A percentile compares a stretch with the other conserved stretches of the same genome.
These are phyloP conservation scores for Patella ulyssiponensis DNA, from an alignment of 2,888 invertebrate species.

Conservation along the genomic window DNA sequence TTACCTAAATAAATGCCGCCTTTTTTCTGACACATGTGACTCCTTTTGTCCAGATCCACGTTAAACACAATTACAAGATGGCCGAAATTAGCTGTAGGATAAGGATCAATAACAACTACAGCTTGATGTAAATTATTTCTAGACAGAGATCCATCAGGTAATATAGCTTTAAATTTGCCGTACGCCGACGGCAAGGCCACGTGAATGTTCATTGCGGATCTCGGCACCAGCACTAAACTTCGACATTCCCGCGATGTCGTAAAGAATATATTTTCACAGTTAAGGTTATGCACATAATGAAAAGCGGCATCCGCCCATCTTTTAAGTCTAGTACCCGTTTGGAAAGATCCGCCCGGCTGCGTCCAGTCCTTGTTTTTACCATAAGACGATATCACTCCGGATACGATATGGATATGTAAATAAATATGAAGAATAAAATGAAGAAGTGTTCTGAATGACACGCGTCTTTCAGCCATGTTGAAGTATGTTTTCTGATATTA, in stretches of 20 bases:
- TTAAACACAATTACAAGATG: slow-evolving; percentile 74
- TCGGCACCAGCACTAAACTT: slow-evolving; percentile 48
- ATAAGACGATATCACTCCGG: neutral
- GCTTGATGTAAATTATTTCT: slow-evolving; percentile 70
- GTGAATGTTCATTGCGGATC: slow-evolving; percentile 61
- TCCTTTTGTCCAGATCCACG: slow-evolving; percentile 67
- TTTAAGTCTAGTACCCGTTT: slow-evolving; percentile 37
- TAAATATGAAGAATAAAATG: neutral
- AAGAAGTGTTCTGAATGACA: neutral
- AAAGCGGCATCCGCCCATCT: slow-evolving; percentile 67
- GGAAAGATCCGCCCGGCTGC: neutral
- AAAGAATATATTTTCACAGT: slow-evolving; percentile 65
- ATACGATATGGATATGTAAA: neutral
- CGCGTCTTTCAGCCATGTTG: no score
- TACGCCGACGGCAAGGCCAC: slow-evolving; percentile 59
- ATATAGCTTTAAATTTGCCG: slow-evolving; percentile 59
- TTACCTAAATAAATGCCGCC: slow-evolving; percentile 72
- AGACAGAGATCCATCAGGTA: slow-evolving; percentile 70
- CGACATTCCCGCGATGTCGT: slow-evolving; percentile 66
- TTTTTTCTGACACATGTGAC: slow-evolving; percentile 61
- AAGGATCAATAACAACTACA: slow-evolving; percentile 74
- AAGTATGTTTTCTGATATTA: neutral
- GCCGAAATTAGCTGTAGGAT: slow-evolving; percentile 74
- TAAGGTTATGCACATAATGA: slow-evolving; percentile 52
- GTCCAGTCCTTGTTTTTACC: neutral